phyloP scores from a whole-genome alignment of 2,888 invertebrate species.

The Nebria salina region DNA sequence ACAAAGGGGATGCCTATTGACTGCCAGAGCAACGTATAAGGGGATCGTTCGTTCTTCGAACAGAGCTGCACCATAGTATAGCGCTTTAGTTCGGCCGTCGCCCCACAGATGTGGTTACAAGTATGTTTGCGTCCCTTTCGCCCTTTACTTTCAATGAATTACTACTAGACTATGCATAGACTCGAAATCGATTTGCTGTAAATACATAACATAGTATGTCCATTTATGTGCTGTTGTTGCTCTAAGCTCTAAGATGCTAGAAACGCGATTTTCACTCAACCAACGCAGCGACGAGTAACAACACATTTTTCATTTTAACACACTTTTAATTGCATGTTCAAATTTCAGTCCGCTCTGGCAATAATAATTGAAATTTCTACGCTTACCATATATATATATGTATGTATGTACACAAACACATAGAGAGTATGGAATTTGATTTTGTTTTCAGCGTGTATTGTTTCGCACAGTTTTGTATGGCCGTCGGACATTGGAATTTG shows the following conservation, averaged over 20 bases:
- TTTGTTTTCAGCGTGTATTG: conserved; percentile 39
- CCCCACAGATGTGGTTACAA: conserved; percentile 52
- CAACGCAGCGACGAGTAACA: not conserved
- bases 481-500: conserved; percentile 43
- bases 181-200: too few species aligned
- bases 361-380: conserved; percentile 46
- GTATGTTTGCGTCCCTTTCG: conserved; percentile 31
- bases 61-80: conserved; percentile 28
- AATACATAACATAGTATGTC: too few species aligned
- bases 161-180: not conserved
- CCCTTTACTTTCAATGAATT: not conserved
- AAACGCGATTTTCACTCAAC: too few species aligned
- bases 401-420: not conserved
- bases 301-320: conserved; percentile 55
- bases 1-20: conserved; percentile 57
- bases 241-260: too few species aligned
- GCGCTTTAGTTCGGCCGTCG: conserved; percentile 47
- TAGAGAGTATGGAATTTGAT: conserved; percentile 38
- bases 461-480: conserved; percentile 14
- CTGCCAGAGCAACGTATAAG: conserved; percentile 44
- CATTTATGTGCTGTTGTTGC: too few species aligned
- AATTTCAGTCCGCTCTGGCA: conserved; percentile 43
- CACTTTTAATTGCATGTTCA: conserved; percentile 54
- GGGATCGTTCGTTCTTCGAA: conserved; percentile 10
- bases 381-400: not conserved